These are phyloP conservation scores for Gymnothorax reevesii DNA, from an alignment of 2,797 vertebrate genomes.

Conservation along the genomic window DNA sequence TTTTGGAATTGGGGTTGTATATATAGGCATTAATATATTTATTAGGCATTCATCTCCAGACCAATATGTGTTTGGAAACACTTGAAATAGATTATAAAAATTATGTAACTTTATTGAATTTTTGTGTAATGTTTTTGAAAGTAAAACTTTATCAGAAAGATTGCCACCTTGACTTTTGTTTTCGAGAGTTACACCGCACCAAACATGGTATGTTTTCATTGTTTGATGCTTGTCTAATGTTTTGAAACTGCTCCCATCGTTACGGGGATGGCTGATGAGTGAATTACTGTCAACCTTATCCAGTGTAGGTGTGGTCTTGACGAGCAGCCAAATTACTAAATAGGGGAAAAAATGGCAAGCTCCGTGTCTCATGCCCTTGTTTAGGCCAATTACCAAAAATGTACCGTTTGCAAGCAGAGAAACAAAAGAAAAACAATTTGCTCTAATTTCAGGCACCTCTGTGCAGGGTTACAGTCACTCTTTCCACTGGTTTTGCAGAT, in stretches of 20 bases:
- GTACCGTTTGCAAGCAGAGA: not conserved
- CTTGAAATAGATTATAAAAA: not conserved
- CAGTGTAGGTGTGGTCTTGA: not conserved
- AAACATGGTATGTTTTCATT: too few species aligned
- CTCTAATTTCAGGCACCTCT: constrained; percentile 29
- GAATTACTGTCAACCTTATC: not conserved
- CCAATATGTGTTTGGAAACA: not conserved
- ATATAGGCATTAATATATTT: not conserved
- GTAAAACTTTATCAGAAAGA: not conserved
- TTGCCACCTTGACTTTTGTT: not conserved
- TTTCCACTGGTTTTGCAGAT: not conserved
- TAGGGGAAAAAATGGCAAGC: not conserved
- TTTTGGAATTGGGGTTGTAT: not conserved
- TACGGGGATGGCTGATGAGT: not conserved
- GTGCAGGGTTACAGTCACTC: not conserved
- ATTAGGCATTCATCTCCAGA: not conserved
- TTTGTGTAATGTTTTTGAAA: not conserved
- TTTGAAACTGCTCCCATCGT: too few species aligned
- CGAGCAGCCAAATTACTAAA: not conserved
- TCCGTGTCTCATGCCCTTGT: not conserved
- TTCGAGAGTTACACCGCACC: not conserved
- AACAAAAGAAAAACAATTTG: not conserved
- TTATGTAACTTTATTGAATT: not conserved
- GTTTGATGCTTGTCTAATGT: too few species aligned
- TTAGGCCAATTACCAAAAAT: not conserved